phyloP scores from a whole-genome alignment of 2,888 invertebrate species.

The Syrista parreyssii region DNA sequence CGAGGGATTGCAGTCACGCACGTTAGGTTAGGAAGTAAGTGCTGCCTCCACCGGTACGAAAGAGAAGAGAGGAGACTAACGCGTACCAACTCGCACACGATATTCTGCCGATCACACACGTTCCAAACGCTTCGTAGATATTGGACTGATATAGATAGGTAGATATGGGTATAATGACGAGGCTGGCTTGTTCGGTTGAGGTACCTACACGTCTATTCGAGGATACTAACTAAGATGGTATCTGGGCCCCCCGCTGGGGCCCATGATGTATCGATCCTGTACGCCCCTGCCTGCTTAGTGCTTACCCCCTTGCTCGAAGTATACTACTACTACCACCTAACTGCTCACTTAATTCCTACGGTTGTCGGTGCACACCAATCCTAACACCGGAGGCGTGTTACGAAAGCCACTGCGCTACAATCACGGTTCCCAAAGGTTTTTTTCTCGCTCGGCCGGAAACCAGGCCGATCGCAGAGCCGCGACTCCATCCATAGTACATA shows the following conservation, averaged over 20 bases:
- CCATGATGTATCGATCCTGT: slow-evolving; percentile 64
- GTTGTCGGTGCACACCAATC: slow-evolving; percentile 28
- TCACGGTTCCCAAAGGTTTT: slow-evolving; percentile 3
- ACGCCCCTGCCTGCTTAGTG: slow-evolving; percentile 50
- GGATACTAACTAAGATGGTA: slow-evolving; percentile 56
- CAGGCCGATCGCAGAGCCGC: background rate
- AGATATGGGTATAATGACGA: slow-evolving; percentile 52
- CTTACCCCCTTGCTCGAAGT: slow-evolving; percentile 13
- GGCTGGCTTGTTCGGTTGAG: slow-evolving; percentile 37
- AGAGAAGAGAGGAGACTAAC: slow-evolving; percentile 5
- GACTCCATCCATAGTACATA: background rate
- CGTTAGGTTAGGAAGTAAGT: slow-evolving; percentile 22
- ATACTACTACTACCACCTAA: slow-evolving; percentile 24
- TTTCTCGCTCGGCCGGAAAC: background rate
- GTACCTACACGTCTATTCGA: slow-evolving; percentile 52
- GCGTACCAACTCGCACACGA: background rate
- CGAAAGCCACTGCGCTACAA: slow-evolving; percentile 18
- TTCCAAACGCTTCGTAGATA: slow-evolving; percentile 29
- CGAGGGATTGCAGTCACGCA: slow-evolving; percentile 41
- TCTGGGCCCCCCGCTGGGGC: slow-evolving; percentile 57
- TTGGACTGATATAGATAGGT: slow-evolving; percentile 51
- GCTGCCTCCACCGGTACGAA: slow-evolving; percentile 12
- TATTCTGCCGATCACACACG: slow-evolving; percentile 4
- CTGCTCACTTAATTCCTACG: slow-evolving; percentile 27
- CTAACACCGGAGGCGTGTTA: slow-evolving; percentile 27